Conservation (phyloP, 2,888 invertebrate genomes). For the Apomyelois bistriatella region DNA sequence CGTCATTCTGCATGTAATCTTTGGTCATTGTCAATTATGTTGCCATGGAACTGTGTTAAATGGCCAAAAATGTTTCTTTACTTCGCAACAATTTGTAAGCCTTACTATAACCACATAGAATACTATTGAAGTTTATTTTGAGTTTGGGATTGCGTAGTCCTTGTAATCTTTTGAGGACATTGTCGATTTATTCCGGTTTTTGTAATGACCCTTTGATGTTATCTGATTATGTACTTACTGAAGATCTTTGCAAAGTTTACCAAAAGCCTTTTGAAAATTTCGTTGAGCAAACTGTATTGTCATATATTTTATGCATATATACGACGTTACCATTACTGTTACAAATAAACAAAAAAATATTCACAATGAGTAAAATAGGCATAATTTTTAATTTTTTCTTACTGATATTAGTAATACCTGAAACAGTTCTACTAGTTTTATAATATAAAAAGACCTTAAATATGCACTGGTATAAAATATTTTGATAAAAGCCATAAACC, state of each 20-base stretch:
- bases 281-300: not conserved
- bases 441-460: too few species aligned
- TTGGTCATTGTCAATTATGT: conserved; percentile 17
- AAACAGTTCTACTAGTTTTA: too few species aligned
- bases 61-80: conserved; percentile 13
- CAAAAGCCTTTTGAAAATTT: too few species aligned
- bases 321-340: too few species aligned
- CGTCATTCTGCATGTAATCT: conserved; percentile 29
- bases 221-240: not conserved
- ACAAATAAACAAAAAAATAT: too few species aligned
- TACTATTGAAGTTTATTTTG: not conserved
- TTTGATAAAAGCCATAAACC: not conserved
- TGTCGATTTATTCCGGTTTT: not conserved
- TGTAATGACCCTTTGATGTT: not conserved
- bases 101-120: not conserved
- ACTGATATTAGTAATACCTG: too few species aligned
- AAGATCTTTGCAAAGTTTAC: not conserved
- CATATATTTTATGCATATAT: not conserved
- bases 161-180: not conserved
- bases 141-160: not conserved
- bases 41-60: conserved; percentile 22
- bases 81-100: not conserved
- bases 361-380: too few species aligned
- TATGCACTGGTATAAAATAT: not conserved
- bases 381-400: too few species aligned